Evolutionary conservation across 2,888 invertebrate genomes (phyloP), one percentile per base, ranked within the genome.

Genomic region (Oscheius onirici): DNA sequence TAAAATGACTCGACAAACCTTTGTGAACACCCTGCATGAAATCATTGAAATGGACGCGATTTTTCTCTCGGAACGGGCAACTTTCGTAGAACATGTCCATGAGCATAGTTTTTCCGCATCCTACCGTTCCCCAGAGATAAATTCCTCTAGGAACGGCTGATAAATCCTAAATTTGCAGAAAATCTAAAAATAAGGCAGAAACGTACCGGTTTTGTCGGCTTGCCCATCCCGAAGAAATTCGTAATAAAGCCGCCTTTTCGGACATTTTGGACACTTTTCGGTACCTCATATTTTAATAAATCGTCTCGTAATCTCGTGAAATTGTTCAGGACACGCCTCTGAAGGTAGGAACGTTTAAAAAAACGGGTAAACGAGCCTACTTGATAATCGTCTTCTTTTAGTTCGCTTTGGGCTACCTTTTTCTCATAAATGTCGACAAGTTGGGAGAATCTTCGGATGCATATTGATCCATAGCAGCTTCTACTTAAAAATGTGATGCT

Each of bases 21-120:
- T 88, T 91, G 89, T 99, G 99, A 11, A 99, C 94, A 88, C 95
- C 94, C 54, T 94, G 91, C 99, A 99, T 99, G 88, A 99, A 99
- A 49, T 94, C 92, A 88, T 97, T 94, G 88, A 99, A 99, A 89
- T 99, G 99, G 1, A 97, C 94, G 77, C 97, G 91, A 74, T 88
- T 84, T 81, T 91, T 91, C 20, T 77, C 72, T 82, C 90, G 89
- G 28, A 89, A 83, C n/a, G 84, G 78, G 88, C 92, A 92, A 86
- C 92, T 92, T 83, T 94, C 92, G 90, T 93, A 95, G 90, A 99
- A 97, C 85, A 99, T 90, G 90, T 99, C 97, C 99, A 99, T 99
- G 71, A 99, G 90, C 93, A 97, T 97, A 6, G 99, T 99, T 91
- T 99, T 99, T 54, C 99, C 99, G 82, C 95, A 94, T 55, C 88